Evolutionary conservation across 2,888 invertebrate species (phyloP).

Genomic region (Tipula unca): DNA sequence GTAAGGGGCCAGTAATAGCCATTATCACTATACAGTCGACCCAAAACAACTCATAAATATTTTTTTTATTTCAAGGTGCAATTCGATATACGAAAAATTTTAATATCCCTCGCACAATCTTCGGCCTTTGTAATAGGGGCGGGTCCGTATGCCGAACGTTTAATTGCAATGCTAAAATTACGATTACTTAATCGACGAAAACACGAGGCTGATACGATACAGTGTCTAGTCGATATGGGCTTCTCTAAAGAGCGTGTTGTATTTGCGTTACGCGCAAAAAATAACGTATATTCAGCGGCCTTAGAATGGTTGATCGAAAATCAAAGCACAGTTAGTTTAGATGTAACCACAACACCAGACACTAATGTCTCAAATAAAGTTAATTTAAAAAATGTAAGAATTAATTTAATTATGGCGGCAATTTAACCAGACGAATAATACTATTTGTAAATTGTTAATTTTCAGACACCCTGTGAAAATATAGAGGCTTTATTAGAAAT

Average conservation of each 20-base stretch:
- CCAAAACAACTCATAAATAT: no score
- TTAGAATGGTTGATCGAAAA: slow-evolving; percentile 55
- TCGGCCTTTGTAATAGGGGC: slow-evolving; percentile 47
- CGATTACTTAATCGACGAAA: slow-evolving; percentile 43
- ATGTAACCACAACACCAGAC: not conserved
- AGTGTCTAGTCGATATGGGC: slow-evolving; percentile 56
- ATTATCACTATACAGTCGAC: no score
- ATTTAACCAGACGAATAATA: no score
- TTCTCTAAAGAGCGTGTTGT: slow-evolving; percentile 48
- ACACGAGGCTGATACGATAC: slow-evolving; percentile 45
- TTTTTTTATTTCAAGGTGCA: slow-evolving; percentile 45
- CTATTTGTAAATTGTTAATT: not conserved
- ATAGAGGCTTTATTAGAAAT: slow-evolving; percentile 39
- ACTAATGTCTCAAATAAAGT: slow-evolving; percentile 18
- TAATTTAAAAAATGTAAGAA: slow-evolving; percentile 20
- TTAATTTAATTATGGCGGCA: not conserved
- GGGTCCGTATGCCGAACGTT: slow-evolving; percentile 44
- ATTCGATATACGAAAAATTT: slow-evolving; percentile 56
- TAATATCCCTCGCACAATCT: slow-evolving; percentile 55
- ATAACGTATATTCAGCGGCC: slow-evolving; percentile 43
- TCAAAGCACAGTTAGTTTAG: slow-evolving; percentile 35
- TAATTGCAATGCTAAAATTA: slow-evolving; percentile 45
- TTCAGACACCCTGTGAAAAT: slow-evolving; percentile 35
- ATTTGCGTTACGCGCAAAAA: slow-evolving; percentile 43
- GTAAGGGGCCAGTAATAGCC: no score